These are phyloP conservation scores for Netelia fuscicornis DNA, from an alignment of 2,888 invertebrate genomes.

Conservation along the genomic window DNA sequence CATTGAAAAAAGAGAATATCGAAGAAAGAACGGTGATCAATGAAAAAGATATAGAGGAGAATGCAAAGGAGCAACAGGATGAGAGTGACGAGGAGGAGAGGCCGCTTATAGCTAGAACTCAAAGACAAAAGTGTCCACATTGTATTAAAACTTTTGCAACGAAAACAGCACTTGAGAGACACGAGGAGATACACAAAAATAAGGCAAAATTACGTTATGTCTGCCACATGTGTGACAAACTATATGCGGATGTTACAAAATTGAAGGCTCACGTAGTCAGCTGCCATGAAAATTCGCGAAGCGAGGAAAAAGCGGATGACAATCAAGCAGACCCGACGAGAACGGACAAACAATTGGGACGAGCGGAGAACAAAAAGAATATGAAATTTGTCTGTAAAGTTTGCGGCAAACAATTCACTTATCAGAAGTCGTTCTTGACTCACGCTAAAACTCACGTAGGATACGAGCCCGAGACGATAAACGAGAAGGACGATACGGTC, in stretches of 20 bases:
- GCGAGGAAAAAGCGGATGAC: constrained; percentile 23
- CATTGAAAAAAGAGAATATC: background rate
- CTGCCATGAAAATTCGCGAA: constrained; percentile 70
- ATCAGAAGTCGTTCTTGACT: constrained; percentile 79
- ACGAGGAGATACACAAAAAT: constrained; percentile 75
- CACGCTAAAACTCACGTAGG: constrained; percentile 79
- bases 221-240: constrained; percentile 79
- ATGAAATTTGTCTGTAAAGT: constrained; percentile 78
- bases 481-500: constrained; percentile 56
- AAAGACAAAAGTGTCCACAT: constrained; percentile 76
- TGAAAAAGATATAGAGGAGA: constrained; percentile 13
- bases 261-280: constrained; percentile 76
- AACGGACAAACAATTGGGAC: constrained; percentile 38
- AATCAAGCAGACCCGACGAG: background rate
- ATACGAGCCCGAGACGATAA: constrained; percentile 68
- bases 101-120: constrained; percentile 76
- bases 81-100: constrained; percentile 77
- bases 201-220: constrained; percentile 77
- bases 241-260: constrained; percentile 75
- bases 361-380: constrained; percentile 66
- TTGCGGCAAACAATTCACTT: constrained; percentile 80
- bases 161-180: constrained; percentile 75
- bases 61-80: constrained; percentile 53
- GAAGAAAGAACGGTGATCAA: background rate
- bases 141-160: constrained; percentile 79